Evolutionary conservation across 2,888 invertebrate genomes (phyloP).

Genomic region (Drosophila robusta): DNA sequence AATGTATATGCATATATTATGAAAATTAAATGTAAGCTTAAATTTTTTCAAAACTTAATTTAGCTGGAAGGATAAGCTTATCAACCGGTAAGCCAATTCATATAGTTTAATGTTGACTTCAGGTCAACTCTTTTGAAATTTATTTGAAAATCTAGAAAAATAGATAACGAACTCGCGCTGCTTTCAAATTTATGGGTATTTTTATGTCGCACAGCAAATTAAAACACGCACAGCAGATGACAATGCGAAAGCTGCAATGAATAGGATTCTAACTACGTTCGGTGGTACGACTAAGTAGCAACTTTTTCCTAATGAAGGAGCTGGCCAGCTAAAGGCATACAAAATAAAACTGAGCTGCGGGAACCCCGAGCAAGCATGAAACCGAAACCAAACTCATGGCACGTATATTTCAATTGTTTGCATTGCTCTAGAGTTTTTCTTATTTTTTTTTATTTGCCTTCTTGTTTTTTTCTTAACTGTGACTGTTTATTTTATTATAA

Average conservation of each 20-base stretch:
- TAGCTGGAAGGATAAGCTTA: neutral
- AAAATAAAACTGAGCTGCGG: slow-evolving; percentile 12
- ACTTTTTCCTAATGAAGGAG: slow-evolving; percentile 47
- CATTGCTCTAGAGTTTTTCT: slow-evolving; percentile 48
- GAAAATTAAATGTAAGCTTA: neutral
- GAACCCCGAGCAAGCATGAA: slow-evolving; percentile 38
- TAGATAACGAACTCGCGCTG: slow-evolving; percentile 20
- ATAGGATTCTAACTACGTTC: slow-evolving; percentile 17
- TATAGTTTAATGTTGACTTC: neutral
- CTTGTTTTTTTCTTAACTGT: slow-evolving; percentile 29
- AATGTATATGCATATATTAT: too few relatives aligned
- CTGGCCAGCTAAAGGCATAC: slow-evolving; percentile 39
- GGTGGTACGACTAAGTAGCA: slow-evolving; percentile 40
- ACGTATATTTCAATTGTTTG: slow-evolving; percentile 78
- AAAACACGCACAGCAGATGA: slow-evolving; percentile 29
- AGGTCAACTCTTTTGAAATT: slow-evolving; percentile 31
- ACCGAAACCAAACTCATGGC: slow-evolving; percentile 54
- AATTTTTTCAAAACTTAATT: neutral
- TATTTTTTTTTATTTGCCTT: slow-evolving; percentile 8
- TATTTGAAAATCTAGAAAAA: slow-evolving; percentile 20
- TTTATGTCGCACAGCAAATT: slow-evolving; percentile 31
- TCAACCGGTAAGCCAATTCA: too few relatives aligned
- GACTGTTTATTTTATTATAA: slow-evolving; percentile 74
- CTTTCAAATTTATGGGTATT: slow-evolving; percentile 37
- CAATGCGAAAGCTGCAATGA: slow-evolving; percentile 47